These are phyloP conservation scores for Andrena dorsata DNA, from an alignment of 2,888 invertebrate species.

Conservation along the genomic window DNA sequence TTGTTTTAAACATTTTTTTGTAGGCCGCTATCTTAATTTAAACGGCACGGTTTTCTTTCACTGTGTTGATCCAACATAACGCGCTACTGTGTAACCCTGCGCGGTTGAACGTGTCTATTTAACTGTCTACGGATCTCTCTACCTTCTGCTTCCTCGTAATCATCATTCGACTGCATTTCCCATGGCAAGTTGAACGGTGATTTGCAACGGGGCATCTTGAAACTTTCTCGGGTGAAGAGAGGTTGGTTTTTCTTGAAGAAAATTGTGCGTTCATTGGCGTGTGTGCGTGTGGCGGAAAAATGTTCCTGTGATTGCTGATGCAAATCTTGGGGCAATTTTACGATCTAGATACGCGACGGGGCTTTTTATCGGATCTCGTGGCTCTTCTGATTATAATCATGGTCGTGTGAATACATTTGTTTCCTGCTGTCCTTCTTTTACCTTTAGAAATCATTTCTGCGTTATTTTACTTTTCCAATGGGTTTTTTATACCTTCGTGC, in stretches of 20 bases:
- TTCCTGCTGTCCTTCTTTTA: not conserved
- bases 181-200: not conserved
- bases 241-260: constrained; percentile 9
- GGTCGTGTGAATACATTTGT: not conserved
- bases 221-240: constrained; percentile 42
- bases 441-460: not conserved
- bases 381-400: too few species aligned
- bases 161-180: constrained; percentile 22
- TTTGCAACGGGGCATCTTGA: not conserved
- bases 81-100: not conserved
- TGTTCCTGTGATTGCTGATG: not conserved
- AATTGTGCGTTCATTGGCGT: constrained; percentile 30
- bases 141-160: not conserved
- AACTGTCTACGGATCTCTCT: constrained; percentile 1
- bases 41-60: too few species aligned
- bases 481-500: not conserved
- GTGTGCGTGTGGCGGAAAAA: not conserved
- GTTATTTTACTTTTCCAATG: not conserved
- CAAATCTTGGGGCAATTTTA: not conserved
- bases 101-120: not conserved
- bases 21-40: too few species aligned
- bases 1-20: too few species aligned
- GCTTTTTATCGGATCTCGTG: not conserved
- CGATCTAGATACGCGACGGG: not conserved
- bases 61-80: not conserved